These are phyloP conservation scores for Morpho deidamia DNA, from an alignment of 2,888 invertebrate species.

Conservation along the genomic window DNA sequence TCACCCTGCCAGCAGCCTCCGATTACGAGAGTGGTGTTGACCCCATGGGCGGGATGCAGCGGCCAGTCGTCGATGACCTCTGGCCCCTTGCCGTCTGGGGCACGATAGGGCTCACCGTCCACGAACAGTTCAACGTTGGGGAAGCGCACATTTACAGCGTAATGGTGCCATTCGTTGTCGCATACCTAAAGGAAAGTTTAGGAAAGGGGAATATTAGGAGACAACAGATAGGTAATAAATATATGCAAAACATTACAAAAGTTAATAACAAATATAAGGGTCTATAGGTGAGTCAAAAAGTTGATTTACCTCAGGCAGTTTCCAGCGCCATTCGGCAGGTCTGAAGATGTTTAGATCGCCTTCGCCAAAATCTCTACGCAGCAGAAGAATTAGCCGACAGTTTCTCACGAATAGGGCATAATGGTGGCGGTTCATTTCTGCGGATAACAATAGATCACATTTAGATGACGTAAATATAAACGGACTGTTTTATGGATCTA, in stretches of 20 bases:
- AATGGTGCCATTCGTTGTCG: slow-evolving; percentile 99
- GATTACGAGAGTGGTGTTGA: slow-evolving; percentile 94
- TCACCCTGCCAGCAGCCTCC: slow-evolving; percentile 98
- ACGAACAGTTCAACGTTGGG: slow-evolving; percentile 92
- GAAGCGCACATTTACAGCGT: slow-evolving; percentile 95
- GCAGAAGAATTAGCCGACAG: slow-evolving; percentile 95
- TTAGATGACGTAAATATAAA: too few relatives aligned
- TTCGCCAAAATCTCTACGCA: slow-evolving; percentile 94
- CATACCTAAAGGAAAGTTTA: slow-evolving; percentile 80
- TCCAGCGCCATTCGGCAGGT: slow-evolving; percentile 99
- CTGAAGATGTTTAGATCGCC: slow-evolving; percentile 96
- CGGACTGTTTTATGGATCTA: too few relatives aligned
- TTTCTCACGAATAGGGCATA: slow-evolving; percentile 98
- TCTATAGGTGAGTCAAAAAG: too few relatives aligned
- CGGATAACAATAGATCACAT: neutral
- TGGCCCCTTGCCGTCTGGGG: slow-evolving; percentile 81
- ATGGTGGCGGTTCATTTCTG: slow-evolving; percentile 99
- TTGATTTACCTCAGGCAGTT: slow-evolving; percentile 86
- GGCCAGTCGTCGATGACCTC: slow-evolving; percentile 99
- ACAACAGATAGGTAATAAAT: too few relatives aligned
- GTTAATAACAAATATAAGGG: too few relatives aligned
- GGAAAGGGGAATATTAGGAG: too few relatives aligned
- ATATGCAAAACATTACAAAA: too few relatives aligned
- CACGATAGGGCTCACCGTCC: slow-evolving; percentile 86
- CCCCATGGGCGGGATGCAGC: slow-evolving; percentile 94